Evolutionary conservation across 2,888 invertebrate genomes (phyloP), one percentile per base, ranked within the genome.

Genomic region (Lasius platythorax): DNA sequence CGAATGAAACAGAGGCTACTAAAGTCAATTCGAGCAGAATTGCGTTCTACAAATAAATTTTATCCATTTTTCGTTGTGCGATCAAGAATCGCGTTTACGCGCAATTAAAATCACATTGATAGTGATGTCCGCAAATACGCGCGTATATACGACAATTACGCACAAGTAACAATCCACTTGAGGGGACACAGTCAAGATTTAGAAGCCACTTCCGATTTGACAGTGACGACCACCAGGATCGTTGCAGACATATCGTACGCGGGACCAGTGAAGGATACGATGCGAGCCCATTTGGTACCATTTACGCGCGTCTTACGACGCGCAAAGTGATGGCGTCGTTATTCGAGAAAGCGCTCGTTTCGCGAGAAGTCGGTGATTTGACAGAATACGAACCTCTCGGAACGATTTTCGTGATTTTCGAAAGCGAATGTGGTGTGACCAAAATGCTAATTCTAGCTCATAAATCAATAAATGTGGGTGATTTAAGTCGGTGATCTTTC

Each of bases 121-220:
- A 28, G 18, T 33, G 28, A 46, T 40, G 50, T 79, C 28, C 84
- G 43, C 68, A 84, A 82, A 74, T 53, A n/a, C 61, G 63, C 33
- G 18, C 37, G 58, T 73, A 58, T 53, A 70, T 72, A 66, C 61
- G 83, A 82, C 86, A 85, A 89, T 89, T 89, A 88, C 87, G 78
- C 72, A 82, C 83, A 74, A 81, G 85, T 83, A 88, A 88, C 87
- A 86, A 89, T 78, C 84, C 70, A 81, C 61, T 73, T 33, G 73
- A 81, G 46, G 61, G 28, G 46, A 63, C 76, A 53, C 76, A 82
- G 70, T 72, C 73, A 82, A 87, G 89, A 89, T 88, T 89, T 89
- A 87, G 85, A 87, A 86, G 87, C 68, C 83, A 87, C 86, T 88
- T 85, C 73, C 82, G 81, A 82, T 83, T 64, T 74, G 87, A 86